A percentile compares a stretch with the other conserved stretches of the same genome.
Conservation (phyloP, 2,113 vertebrate genomes). For the Zootoca vivipara region DNA sequence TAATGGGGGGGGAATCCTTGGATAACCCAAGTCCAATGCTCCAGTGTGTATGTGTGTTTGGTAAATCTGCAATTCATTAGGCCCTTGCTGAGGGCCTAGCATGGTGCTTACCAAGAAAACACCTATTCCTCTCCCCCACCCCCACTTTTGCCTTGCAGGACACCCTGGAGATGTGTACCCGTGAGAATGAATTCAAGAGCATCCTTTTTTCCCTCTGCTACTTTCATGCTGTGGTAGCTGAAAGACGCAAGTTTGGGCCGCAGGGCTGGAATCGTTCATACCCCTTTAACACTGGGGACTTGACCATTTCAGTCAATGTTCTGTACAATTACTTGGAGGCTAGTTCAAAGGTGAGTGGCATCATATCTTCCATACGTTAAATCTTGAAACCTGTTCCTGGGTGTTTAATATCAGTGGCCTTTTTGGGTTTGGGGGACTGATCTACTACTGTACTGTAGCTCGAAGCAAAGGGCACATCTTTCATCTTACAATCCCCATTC, state of each 20-base stretch:
- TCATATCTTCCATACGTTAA: background rate
- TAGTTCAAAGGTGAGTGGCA: constrained; percentile 84
- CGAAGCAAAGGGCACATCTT: background rate
- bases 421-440: background rate
- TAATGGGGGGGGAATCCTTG: background rate
- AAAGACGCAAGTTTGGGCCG: constrained; percentile 91
- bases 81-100: too few species aligned
- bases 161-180: constrained; percentile 90
- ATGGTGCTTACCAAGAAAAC: background rate
- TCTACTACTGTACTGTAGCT: background rate
- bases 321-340: constrained; percentile 94
- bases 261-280: constrained; percentile 95
- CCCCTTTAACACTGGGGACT: constrained; percentile 92
- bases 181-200: constrained; percentile 92
- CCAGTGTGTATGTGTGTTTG: accelerated
- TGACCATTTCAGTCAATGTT: constrained; percentile 91
- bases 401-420: background rate
- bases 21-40: background rate
- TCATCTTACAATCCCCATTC: background rate
- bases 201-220: constrained; percentile 94
- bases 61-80: background rate
- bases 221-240: constrained; percentile 93
- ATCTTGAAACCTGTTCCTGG: background rate
- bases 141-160: constrained; percentile 77
- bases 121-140: background rate